A percentile compares a stretch with the other conserved stretches of the same genome.
These are phyloP conservation scores for Oscheius onirici DNA, from an alignment of 2,888 invertebrate genomes.

Conservation along the genomic window DNA sequence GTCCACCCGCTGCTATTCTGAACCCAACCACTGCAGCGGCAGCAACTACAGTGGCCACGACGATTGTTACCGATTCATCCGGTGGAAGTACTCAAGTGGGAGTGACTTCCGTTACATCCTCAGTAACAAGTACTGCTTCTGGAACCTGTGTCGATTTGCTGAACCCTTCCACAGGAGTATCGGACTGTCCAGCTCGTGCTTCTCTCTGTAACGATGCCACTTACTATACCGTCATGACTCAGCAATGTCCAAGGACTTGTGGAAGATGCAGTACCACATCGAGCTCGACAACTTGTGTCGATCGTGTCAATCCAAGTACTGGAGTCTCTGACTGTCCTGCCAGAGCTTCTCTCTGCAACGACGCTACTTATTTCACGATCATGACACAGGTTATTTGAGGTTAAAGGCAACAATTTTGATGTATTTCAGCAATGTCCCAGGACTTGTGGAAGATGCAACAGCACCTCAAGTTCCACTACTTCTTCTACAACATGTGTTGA, in stretches of 20 bases:
- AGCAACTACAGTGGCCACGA: too few relatives aligned
- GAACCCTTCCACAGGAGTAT: neutral
- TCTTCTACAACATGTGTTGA: neutral
- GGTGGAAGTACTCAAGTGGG: too few relatives aligned
- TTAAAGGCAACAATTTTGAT: neutral
- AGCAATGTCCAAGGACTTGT: neutral
- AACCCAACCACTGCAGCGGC: too few relatives aligned
- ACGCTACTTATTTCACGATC: neutral
- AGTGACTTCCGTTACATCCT: too few relatives aligned
- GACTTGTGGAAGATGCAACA: neutral
- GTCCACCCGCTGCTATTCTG: too few relatives aligned
- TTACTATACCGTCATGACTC: conserved; percentile 8
- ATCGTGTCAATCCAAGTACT: conserved; percentile 1
- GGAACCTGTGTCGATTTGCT: too few relatives aligned
- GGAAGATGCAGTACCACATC: neutral
- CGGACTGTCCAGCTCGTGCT: conserved; percentile 10
- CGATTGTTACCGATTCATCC: too few relatives aligned
- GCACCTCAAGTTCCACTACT: neutral
- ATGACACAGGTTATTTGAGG: neutral
- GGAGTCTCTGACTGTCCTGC: conserved; percentile 8
- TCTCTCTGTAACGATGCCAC: conserved; percentile 15
- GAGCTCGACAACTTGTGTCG: neutral
- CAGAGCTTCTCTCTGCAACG: neutral
- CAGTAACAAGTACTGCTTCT: too few relatives aligned
- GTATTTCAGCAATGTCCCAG: conserved; percentile 1